Conservation (phyloP, 2,888 invertebrate genomes). For the Drosophila nigricruria region DNA sequence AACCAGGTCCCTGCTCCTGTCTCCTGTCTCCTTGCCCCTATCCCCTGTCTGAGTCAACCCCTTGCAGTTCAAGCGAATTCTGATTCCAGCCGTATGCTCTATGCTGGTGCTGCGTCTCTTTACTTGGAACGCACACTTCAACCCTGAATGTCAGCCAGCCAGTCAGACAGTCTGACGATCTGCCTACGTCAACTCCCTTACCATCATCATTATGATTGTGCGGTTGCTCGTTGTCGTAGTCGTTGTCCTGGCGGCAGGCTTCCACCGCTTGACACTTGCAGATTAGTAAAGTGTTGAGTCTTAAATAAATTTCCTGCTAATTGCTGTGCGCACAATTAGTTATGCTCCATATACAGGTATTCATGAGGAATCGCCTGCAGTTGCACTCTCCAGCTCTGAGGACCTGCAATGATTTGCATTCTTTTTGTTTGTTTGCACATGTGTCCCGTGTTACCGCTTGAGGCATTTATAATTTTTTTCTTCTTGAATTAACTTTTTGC, state of each 20-base stretch:
- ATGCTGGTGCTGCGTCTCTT: conserved; percentile 56
- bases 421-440: conserved; percentile 53
- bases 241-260: conserved; percentile 20
- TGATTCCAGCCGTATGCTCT: conserved; percentile 51
- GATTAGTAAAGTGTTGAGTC: conserved; percentile 83
- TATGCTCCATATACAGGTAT: conserved; percentile 66
- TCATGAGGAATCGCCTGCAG: conserved; percentile 4
- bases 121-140: conserved; percentile 77
- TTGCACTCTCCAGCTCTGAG: conserved; percentile 22
- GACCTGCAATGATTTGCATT: conserved; percentile 73
- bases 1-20: conserved; percentile 19
- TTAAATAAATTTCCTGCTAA: conserved; percentile 80
- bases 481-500: conserved; percentile 82
- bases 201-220: conserved; percentile 59
- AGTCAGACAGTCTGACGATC: conserved; percentile 34
- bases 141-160: conserved; percentile 53
- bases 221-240: conserved; percentile 22
- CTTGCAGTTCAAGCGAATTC: conserved; percentile 67
- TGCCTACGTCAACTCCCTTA: conserved; percentile 70
- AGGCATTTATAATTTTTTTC: conserved; percentile 44
- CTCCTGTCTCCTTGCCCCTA: conserved; percentile 11
- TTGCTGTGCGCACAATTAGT: conserved; percentile 74
- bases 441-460: conserved; percentile 39
- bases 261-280: conserved; percentile 81
- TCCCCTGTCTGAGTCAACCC: conserved; percentile 66